Evolutionary conservation across 2,888 invertebrate genomes (phyloP).

Genomic region (Lasioglossum marginatum): DNA sequence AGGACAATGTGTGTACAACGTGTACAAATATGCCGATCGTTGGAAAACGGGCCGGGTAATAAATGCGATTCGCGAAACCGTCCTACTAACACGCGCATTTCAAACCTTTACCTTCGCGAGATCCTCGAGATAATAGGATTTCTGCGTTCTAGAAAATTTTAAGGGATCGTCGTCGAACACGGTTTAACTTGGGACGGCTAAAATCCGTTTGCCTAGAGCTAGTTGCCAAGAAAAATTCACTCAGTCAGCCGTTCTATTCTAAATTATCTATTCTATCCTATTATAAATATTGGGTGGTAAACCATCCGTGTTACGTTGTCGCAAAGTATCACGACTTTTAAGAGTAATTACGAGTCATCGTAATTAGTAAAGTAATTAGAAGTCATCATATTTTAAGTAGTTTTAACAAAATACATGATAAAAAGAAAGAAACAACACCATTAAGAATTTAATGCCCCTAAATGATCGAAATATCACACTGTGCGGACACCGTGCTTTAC

Average conservation of each 20-base stretch:
- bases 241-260: neutral
- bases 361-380: too few species aligned
- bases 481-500: constrained; percentile 30
- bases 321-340: too few species aligned
- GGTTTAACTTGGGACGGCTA: neutral
- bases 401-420: too few species aligned
- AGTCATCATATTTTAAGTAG: too few species aligned
- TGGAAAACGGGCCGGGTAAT: neutral
- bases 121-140: neutral
- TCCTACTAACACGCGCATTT: neutral
- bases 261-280: too few species aligned
- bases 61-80: neutral
- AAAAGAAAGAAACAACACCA: too few species aligned
- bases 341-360: too few species aligned
- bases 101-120: neutral
- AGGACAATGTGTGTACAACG: neutral
- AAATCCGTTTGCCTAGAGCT: neutral
- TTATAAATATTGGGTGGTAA: too few species aligned
- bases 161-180: neutral
- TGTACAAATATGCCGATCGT: neutral
- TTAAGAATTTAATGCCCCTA: too few species aligned
- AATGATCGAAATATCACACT: too few species aligned
- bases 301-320: neutral
- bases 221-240: neutral
- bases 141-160: neutral